phyloP scores from a whole-genome alignment of 1,140 invertebrate species.

The Nasonia longicornis region DNA sequence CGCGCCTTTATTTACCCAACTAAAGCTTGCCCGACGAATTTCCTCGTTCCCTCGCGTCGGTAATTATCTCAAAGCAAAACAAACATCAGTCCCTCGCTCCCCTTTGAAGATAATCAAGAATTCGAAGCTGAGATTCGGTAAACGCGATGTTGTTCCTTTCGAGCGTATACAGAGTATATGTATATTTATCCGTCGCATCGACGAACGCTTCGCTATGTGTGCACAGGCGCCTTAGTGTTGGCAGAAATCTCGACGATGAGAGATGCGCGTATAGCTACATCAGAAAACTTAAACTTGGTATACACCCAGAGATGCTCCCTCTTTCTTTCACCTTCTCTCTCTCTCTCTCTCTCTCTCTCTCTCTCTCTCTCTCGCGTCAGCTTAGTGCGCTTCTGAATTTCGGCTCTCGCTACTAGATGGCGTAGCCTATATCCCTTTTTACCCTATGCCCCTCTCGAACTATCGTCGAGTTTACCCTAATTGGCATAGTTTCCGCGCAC shows the following conservation, averaged over 20 bases:
- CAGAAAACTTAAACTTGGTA: no score
- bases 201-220: not conserved
- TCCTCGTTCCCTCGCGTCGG: not conserved
- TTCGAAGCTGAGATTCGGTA: not conserved
- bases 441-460: not conserved
- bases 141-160: not conserved
- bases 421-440: not conserved
- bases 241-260: not conserved
- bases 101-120: slow-evolving; percentile 21
- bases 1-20: not conserved
- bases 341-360: no score
- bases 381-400: not conserved
- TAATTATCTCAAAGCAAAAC: slow-evolving; percentile 8
- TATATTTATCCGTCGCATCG: not conserved
- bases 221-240: not conserved
- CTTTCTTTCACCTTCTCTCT: not conserved
- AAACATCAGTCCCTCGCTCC: not conserved
- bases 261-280: not conserved
- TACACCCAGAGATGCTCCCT: not conserved
- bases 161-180: no score
- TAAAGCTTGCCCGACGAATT: not conserved
- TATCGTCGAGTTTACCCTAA: slow-evolving; percentile 38
- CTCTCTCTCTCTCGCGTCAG: no score
- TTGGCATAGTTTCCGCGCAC: slow-evolving; percentile 38
- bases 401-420: not conserved